Percentiles rank a stretch among this genome's conserved stretches.
These are phyloP conservation scores for Alligator mississippiensis DNA, from an alignment of 2,113 vertebrate genomes.

Conservation along the genomic window DNA sequence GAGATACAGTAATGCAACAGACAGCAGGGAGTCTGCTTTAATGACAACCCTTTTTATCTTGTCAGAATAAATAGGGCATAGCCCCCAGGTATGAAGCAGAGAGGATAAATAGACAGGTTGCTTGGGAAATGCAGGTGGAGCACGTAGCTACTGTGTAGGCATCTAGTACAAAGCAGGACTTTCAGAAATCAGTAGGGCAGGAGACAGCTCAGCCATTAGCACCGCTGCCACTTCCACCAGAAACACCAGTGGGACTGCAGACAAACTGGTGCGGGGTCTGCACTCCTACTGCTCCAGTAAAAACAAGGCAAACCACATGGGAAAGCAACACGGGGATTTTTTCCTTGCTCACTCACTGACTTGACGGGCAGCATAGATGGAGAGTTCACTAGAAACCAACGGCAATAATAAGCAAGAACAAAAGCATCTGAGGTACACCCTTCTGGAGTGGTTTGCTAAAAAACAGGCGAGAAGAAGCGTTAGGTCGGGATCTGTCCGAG, in stretches of 20 bases:
- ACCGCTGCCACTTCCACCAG: not conserved
- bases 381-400: not conserved
- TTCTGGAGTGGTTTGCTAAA: not conserved
- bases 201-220: not conserved
- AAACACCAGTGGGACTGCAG: rapidly evolving
- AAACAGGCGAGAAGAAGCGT: not conserved
- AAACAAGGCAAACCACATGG: not conserved
- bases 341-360: not conserved
- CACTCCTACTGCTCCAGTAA: too few species aligned
- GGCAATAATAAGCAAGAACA: not conserved
- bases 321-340: rapidly evolving
- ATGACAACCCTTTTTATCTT: not conserved
- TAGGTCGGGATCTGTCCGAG: not conserved
- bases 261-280: rapidly evolving
- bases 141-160: not conserved
- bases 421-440: not conserved
- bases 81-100: not conserved
- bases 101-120: not conserved
- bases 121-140: not conserved
- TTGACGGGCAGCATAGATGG: not conserved
- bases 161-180: not conserved
- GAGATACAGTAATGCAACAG: not conserved
- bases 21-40: not conserved
- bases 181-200: not conserved
- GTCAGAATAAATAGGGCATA: not conserved